Conservation (phyloP, 92 coral and sea anemone genomes). For the Micromussa lordhowensis region DNA sequence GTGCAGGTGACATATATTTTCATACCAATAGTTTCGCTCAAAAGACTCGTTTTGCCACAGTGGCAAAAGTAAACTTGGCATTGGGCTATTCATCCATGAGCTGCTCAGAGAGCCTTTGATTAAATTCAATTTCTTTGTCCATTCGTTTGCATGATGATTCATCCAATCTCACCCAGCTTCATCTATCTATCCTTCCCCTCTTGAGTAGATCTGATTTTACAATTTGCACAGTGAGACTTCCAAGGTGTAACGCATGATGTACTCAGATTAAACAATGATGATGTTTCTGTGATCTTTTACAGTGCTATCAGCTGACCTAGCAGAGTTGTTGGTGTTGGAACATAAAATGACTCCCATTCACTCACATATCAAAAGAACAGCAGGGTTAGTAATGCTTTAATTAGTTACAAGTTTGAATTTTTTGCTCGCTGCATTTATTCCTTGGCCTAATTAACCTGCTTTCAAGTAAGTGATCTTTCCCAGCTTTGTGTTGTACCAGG, state of each 20-base stretch:
- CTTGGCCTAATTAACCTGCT: neutral
- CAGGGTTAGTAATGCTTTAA: constrained; percentile 28
- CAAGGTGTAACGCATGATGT: neutral
- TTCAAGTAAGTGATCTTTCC: neutral
- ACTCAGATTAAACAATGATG: neutral
- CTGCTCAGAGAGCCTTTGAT: too few species aligned
- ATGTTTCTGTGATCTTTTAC: neutral
- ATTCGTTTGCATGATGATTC: too few species aligned
- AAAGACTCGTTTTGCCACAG: too few species aligned
- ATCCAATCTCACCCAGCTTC: too few species aligned
- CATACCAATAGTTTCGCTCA: too few species aligned
- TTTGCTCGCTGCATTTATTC: neutral
- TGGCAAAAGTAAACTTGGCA: too few species aligned
- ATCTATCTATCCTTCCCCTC: neutral
- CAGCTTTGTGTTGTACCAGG: too few species aligned
- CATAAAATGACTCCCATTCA: constrained; percentile 68
- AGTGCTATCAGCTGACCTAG: constrained; percentile 86
- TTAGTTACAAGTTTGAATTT: neutral
- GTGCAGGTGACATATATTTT: too few species aligned
- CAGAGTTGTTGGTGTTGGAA: constrained; percentile 84
- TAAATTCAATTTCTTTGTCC: too few species aligned
- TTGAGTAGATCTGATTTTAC: neutral
- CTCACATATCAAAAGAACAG: constrained; percentile 24
- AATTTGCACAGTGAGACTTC: neutral
- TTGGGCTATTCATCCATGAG: too few species aligned